Percentiles rank a stretch among this genome's conserved stretches.
Conservation (phyloP, 2,113 vertebrate species). For the Prionailurus viverrinus region DNA sequence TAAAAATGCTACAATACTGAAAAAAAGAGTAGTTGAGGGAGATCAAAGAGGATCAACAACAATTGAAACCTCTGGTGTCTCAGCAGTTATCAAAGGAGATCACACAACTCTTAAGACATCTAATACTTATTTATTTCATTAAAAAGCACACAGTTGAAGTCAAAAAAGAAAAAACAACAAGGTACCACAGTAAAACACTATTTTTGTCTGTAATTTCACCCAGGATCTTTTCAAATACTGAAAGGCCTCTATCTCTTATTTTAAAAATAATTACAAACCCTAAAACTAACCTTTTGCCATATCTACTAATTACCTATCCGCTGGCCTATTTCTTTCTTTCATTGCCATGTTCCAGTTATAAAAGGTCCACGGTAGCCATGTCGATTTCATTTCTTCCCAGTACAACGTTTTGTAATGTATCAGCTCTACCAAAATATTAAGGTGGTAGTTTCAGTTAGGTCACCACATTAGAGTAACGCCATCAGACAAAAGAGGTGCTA, state of each 20-base stretch:
- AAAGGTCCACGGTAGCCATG: neutral
- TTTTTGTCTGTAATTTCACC: constrained; percentile 27
- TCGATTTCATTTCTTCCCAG: neutral
- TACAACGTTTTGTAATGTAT: neutral
- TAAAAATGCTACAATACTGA: constrained; percentile 67
- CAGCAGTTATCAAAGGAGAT: constrained; percentile 79
- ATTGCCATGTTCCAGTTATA: neutral
- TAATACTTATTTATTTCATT: constrained; percentile 69
- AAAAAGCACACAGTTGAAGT: constrained; percentile 47
- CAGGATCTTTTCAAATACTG: constrained; percentile 26
- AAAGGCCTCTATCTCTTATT: constrained; percentile 2
- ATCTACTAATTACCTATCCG: neutral
- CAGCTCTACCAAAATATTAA: constrained; percentile 47
- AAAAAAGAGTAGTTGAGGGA: constrained; percentile 58
- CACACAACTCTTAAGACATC: constrained; percentile 72
- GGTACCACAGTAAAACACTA: neutral
- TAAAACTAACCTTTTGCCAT: constrained; percentile 14
- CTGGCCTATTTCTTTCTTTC: neutral
- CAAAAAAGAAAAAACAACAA: neutral
- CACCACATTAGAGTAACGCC: neutral
- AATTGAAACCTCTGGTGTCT: constrained; percentile 74
- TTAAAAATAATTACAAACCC: constrained; percentile 44
- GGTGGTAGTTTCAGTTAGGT: neutral
- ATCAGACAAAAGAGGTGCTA: neutral
- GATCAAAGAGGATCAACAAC: constrained; percentile 80